phyloP scores from a whole-genome alignment of 2,888 invertebrate genomes.

The Gisinianus flammeolus region DNA sequence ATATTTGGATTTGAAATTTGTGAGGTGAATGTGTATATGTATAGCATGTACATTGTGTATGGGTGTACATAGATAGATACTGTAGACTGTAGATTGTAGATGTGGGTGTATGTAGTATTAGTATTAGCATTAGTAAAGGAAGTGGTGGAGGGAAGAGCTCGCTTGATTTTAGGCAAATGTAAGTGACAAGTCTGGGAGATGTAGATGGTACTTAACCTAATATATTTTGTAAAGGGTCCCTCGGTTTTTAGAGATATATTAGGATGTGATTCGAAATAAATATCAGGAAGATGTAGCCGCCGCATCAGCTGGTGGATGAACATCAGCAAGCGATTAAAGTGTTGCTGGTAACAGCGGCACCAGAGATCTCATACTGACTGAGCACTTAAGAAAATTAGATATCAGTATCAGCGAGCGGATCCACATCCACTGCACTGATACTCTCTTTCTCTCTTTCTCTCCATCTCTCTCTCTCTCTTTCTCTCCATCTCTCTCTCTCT shows the following conservation, averaged over 20 bases:
- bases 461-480: slow-evolving; percentile 5
- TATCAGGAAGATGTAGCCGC: slow-evolving; percentile 41
- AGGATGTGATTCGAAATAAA: slow-evolving; percentile 53
- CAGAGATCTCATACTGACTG: slow-evolving; percentile 44
- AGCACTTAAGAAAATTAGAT: slow-evolving; percentile 60
- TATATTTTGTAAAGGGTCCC: slow-evolving; percentile 42
- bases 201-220: slow-evolving; percentile 48
- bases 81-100: background rate
- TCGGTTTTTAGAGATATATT: slow-evolving; percentile 43
- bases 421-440: slow-evolving; percentile 44
- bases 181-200: slow-evolving; percentile 46
- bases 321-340: slow-evolving; percentile 54
- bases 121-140: background rate
- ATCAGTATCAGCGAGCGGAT: slow-evolving; percentile 47
- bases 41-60: too few relatives aligned
- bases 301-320: slow-evolving; percentile 50
- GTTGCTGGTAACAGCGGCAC: slow-evolving; percentile 50
- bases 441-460: slow-evolving; percentile 28
- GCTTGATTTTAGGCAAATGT: slow-evolving; percentile 43
- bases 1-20: too few relatives aligned
- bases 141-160: background rate
- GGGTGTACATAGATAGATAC: too few relatives aligned
- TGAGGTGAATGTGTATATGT: too few relatives aligned
- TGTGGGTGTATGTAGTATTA: background rate
- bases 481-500: slow-evolving; percentile 13